Evolutionary conservation across 2,888 invertebrate genomes (phyloP).

Genomic region (Petrolisthes manimaculis): DNA sequence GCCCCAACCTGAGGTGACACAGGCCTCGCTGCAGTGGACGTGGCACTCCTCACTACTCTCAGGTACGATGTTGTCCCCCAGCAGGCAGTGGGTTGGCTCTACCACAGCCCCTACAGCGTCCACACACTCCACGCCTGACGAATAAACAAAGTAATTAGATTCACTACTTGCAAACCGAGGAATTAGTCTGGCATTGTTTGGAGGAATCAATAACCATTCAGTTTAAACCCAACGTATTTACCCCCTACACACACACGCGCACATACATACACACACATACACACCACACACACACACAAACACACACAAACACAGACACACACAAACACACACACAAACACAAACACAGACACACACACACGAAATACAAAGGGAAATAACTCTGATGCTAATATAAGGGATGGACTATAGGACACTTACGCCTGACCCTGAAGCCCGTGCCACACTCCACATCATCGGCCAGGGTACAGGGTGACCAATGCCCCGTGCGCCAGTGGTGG

Average conservation of each 20-base stretch:
- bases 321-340: too few relatives aligned
- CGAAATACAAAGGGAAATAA: not conserved
- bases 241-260: too few relatives aligned
- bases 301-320: too few relatives aligned
- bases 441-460: slow-evolving; percentile 46
- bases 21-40: slow-evolving; percentile 42
- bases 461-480: slow-evolving; percentile 65
- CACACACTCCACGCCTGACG: slow-evolving; percentile 55
- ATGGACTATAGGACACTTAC: slow-evolving; percentile 24
- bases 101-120: slow-evolving; percentile 43
- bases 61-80: slow-evolving; percentile 58
- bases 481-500: slow-evolving; percentile 52
- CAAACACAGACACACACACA: too few relatives aligned
- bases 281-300: too few relatives aligned
- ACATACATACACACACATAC: too few relatives aligned
- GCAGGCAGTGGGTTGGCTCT: slow-evolving; percentile 58
- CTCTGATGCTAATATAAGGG: too few relatives aligned
- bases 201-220: too few relatives aligned
- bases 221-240: not conserved
- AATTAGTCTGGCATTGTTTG: too few relatives aligned
- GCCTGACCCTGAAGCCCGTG: slow-evolving; percentile 53
- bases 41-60: slow-evolving; percentile 53
- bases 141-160: too few relatives aligned
- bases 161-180: too few relatives aligned
- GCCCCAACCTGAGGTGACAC: slow-evolving; percentile 48